phyloP scores from a whole-genome alignment of 2,888 invertebrate species.

The Mayetiola destructor region DNA sequence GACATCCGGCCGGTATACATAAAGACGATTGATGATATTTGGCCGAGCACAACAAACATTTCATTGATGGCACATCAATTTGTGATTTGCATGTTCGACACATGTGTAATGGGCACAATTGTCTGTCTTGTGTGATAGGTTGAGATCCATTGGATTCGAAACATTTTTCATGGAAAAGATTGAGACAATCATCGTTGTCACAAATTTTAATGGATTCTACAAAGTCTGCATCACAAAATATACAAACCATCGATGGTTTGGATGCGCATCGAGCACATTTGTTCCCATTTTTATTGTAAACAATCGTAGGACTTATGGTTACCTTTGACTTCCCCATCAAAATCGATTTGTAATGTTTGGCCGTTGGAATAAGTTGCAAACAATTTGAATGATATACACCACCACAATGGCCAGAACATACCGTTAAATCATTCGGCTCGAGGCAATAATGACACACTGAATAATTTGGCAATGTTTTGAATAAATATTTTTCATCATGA shows the following conservation, averaged over 20 bases:
- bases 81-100: constrained; percentile 79
- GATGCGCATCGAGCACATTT: constrained; percentile 36
- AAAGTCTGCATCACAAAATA: constrained; percentile 52
- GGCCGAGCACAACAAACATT: constrained; percentile 77
- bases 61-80: constrained; percentile 42
- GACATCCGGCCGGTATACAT: constrained; percentile 77
- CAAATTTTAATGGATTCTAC: no score
- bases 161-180: constrained; percentile 50
- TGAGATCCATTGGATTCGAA: no score
- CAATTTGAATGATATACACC: constrained; percentile 59
- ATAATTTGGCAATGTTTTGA: constrained; percentile 53
- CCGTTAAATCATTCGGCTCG: constrained; percentile 48
- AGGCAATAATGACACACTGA: constrained; percentile 70
- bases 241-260: no score
- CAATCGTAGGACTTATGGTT: no score
- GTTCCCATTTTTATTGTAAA: neutral
- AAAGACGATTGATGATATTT: constrained; percentile 75
- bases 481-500: constrained; percentile 35
- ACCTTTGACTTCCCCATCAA: no score
- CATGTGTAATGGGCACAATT: constrained; percentile 63
- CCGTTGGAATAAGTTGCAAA: constrained; percentile 17
- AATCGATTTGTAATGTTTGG: no score
- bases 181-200: constrained; percentile 61
- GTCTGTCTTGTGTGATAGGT: no score
- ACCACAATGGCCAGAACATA: constrained; percentile 62